These are phyloP conservation scores for Rhinichthys osculus DNA, from an alignment of 2,797 vertebrate species.

Conservation along the genomic window DNA sequence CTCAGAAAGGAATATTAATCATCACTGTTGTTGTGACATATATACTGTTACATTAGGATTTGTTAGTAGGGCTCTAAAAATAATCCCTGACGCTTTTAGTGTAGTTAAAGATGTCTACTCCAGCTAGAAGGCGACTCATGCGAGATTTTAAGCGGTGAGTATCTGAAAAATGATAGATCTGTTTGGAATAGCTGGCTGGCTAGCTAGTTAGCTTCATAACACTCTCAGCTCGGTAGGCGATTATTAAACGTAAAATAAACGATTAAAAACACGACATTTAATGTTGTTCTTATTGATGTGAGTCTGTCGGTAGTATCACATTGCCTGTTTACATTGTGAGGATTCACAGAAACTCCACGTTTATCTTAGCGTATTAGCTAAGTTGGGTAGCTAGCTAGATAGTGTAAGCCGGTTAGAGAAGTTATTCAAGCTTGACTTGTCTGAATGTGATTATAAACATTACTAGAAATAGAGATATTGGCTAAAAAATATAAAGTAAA, in stretches of 20 bases:
- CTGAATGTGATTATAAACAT: not conserved
- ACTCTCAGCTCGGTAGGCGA: not conserved
- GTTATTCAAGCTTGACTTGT: constrained; percentile 9
- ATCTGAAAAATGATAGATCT: constrained; percentile 33
- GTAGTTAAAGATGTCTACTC: constrained; percentile 87
- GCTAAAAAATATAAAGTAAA: too few species aligned
- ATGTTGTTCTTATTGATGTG: too few species aligned
- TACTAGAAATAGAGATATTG: too few species aligned
- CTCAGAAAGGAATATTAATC: constrained; percentile 17
- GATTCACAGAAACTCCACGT: not conserved
- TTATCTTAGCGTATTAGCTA: not conserved
- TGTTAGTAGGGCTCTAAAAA: not conserved
- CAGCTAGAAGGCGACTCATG: constrained; percentile 95
- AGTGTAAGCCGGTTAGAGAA: constrained; percentile 31
- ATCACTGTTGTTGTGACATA: not conserved
- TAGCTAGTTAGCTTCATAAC: constrained; percentile 55
- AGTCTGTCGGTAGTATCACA: not conserved
- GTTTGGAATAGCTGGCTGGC: constrained; percentile 55
- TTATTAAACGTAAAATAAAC: not conserved
- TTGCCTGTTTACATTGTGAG: not conserved
- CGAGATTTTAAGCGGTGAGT: constrained; percentile 95
- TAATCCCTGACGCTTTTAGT: constrained; percentile 14
- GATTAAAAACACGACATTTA: not conserved
- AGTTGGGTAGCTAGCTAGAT: not conserved
- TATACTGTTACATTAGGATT: not conserved